Conservation (phyloP, 2,888 invertebrate genomes). For the Nesidiocoris tenuis region DNA sequence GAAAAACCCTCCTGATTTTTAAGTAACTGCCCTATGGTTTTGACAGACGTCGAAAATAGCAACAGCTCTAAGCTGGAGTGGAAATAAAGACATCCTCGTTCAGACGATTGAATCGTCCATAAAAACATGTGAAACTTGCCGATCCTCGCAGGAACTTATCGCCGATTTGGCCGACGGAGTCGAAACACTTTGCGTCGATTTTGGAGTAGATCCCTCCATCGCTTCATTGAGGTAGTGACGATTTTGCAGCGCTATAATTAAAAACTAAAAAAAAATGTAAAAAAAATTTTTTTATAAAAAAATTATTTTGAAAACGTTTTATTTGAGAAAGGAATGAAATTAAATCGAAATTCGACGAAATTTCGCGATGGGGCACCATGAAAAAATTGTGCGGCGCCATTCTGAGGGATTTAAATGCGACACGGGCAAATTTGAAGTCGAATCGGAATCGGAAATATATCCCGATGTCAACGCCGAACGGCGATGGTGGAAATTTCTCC, state of each 20-base stretch:
- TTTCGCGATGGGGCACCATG: slow-evolving; percentile 27
- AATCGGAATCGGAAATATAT: neutral
- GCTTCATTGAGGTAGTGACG: neutral
- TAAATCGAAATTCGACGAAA: slow-evolving; percentile 7
- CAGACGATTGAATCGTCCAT: slow-evolving; percentile 18
- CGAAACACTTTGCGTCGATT: neutral
- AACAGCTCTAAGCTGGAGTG: neutral
- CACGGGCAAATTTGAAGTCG: no score
- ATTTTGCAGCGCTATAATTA: neutral
- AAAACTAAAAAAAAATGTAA: no score
- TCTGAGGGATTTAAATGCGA: slow-evolving; percentile 7
- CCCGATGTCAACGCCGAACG: neutral
- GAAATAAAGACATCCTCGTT: neutral
- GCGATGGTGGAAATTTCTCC: neutral
- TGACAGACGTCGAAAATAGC: neutral
- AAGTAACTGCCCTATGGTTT: no score
- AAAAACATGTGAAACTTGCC: slow-evolving; percentile 10
- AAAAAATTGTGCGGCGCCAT: slow-evolving; percentile 33
- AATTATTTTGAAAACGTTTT: neutral
- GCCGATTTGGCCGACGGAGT: neutral
- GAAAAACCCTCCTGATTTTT: no score
- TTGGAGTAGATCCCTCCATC: neutral
- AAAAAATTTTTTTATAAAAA: neutral
- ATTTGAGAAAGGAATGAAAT: slow-evolving; percentile 16
- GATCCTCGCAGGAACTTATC: slow-evolving; percentile 25